These are phyloP conservation scores for Rhizomys pruinosus DNA, from an alignment of 2,113 vertebrate genomes.

Conservation along the genomic window DNA sequence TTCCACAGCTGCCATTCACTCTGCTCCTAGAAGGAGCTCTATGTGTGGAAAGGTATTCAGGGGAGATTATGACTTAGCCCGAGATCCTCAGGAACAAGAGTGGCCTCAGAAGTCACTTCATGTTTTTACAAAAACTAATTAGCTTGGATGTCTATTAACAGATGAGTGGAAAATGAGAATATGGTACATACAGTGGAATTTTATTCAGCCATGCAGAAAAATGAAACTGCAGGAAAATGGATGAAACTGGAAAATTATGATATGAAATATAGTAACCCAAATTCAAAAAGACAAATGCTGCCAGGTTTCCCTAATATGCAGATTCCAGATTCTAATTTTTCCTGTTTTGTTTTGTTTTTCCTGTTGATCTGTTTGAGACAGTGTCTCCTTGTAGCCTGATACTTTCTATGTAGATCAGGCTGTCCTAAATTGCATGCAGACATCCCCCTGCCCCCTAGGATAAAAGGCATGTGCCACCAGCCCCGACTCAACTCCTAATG, in stretches of 20 bases:
- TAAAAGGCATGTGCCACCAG: too few species aligned
- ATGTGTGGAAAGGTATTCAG: not conserved
- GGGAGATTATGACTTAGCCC: not conserved
- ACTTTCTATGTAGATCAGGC: too few species aligned
- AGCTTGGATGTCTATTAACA: not conserved
- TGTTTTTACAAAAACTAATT: not conserved
- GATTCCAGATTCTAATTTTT: not conserved
- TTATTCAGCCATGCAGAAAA: not conserved
- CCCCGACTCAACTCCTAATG: too few species aligned
- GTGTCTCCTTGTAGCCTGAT: too few species aligned
- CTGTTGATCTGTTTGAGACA: not conserved
- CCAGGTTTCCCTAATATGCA: not conserved
- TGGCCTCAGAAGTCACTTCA: not conserved
- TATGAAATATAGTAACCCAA: not conserved
- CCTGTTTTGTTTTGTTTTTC: not conserved
- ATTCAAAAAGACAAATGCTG: not conserved
- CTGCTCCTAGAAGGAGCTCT: not conserved
- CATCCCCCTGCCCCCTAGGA: too few species aligned
- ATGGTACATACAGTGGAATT: not conserved
- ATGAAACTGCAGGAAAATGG: not conserved
- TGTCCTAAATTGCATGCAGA: too few species aligned
- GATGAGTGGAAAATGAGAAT: not conserved
- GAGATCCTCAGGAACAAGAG: not conserved
- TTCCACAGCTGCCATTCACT: not conserved
- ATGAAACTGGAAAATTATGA: not conserved